phyloP scores from a whole-genome alignment of 2,888 invertebrate genomes.

The Leptopilina syphax region DNA sequence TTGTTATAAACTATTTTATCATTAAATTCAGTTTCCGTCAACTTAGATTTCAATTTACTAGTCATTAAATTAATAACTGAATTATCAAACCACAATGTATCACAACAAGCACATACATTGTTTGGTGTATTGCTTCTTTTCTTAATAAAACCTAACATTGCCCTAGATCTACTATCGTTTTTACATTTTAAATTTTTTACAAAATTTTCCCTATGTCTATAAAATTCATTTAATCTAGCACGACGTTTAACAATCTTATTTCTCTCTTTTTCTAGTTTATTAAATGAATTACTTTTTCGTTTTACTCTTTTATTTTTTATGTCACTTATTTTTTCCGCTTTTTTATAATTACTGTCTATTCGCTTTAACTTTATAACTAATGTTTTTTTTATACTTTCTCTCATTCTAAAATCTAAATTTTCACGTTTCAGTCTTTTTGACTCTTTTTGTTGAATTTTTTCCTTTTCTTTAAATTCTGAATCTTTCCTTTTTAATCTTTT shows the following conservation, averaged over 20 bases:
- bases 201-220: too few relatives aligned
- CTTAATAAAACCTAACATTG: background rate
- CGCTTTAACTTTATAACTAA: background rate
- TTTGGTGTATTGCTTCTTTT: background rate
- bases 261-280: too few relatives aligned
- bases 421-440: background rate
- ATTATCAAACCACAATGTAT: background rate
- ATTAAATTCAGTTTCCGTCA: background rate
- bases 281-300: background rate
- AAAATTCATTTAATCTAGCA: background rate
- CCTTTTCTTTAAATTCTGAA: too few relatives aligned
- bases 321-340: background rate
- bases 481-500: too few relatives aligned
- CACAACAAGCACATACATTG: constrained; percentile 10
- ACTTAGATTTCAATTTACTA: background rate
- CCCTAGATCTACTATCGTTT: background rate
- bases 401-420: background rate
- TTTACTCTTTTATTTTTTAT: background rate
- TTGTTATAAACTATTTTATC: too few relatives aligned
- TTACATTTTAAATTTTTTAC: background rate
- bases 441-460: too few relatives aligned
- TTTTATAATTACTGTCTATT: background rate
- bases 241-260: background rate
- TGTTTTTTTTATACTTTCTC: background rate
- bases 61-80: background rate